Base-by-base conservation (phyloP, 2,797 vertebrate species). In the Delichon dasypus region DNA sequence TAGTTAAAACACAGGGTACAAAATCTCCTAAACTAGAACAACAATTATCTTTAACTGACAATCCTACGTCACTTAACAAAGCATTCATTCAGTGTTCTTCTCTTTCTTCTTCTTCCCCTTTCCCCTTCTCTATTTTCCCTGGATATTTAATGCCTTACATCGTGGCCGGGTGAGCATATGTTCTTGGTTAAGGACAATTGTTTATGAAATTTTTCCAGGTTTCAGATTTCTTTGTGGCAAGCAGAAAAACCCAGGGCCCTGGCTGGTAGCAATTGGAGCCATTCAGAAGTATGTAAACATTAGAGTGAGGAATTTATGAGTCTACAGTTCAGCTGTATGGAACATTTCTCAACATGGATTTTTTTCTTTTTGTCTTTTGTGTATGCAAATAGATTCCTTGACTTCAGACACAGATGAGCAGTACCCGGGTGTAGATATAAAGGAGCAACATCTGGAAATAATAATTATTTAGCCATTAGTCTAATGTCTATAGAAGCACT, bases 201-300 rank as follows among this genome's bases (percentile, higher is more conserved):
- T 97, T 98, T 97, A 91, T 81, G 92, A 96, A 97, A 95, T 96
- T 95, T 88, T 88, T 97, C 73, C 82, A 90, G 92, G 77, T 97
- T 97, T 97, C 87, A 94, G 94, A 95, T 97, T 96, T 96, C 97
- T 97, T 53, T 87, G 89, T 92, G 90, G 73, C 82, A 94, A 97
- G 90, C 88, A 73, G 79, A 88, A 96, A 96, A 92, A 95, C 45
- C 77, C 84, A 81, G 78, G 68, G 68, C 70, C 77, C 85, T 96
- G 83, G 78, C 85, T 93, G 92, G 96, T 96, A 96, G 92, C 75
- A 95, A 91, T 87, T 90, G 96, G 40, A 78, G 81, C 60, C 93
- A 70, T 96, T 96, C 57, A 79, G 78, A 96, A 79, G 90, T 89
- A 96, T 89, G 93, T 97, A 97, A 96, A 96, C 94, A 96, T 96